A percentile compares a stretch with the other conserved stretches of the same genome.
Evolutionary conservation across 2,888 invertebrate genomes (phyloP).

Genomic region (Biston betularia): DNA sequence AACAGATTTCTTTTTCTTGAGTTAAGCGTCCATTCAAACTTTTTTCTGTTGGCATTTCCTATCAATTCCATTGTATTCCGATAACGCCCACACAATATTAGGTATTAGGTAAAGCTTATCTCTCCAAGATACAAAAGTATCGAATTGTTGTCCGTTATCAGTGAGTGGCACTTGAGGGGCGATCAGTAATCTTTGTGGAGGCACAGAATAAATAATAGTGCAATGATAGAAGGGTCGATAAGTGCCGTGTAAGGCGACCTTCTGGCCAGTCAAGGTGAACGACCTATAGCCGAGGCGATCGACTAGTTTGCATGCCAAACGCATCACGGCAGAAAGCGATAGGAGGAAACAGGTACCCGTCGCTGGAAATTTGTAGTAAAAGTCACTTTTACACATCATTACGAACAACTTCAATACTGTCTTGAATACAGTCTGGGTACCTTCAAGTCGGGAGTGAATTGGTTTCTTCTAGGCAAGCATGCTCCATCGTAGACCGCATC

Average conservation of each 20-base stretch:
- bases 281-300: constrained; percentile 41
- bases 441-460: too few relatives aligned
- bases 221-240: constrained; percentile 44
- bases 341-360: constrained; percentile 2
- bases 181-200: constrained; percentile 49
- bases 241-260: constrained; percentile 45
- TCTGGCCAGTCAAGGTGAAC: constrained; percentile 55
- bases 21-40: neutral
- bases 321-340: constrained; percentile 20
- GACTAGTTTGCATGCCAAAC: constrained; percentile 28
- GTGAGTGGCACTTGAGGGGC: constrained; percentile 51
- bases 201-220: neutral
- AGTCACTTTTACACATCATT: neutral
- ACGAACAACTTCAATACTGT: too few relatives aligned
- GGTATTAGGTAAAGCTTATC: constrained; percentile 11
- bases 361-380: neutral
- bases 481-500: too few relatives aligned
- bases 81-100: constrained; percentile 1
- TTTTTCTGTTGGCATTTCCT: neutral
- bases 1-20: neutral
- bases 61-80: neutral
- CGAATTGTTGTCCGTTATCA: constrained; percentile 42
- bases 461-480: too few relatives aligned
- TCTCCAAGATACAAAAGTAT: constrained; percentile 18
- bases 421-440: too few relatives aligned